Evolutionary conservation across 2,113 vertebrate species (phyloP), one percentile per base, ranked within the genome.

Genomic region (Solenodon paradoxus): DNA sequence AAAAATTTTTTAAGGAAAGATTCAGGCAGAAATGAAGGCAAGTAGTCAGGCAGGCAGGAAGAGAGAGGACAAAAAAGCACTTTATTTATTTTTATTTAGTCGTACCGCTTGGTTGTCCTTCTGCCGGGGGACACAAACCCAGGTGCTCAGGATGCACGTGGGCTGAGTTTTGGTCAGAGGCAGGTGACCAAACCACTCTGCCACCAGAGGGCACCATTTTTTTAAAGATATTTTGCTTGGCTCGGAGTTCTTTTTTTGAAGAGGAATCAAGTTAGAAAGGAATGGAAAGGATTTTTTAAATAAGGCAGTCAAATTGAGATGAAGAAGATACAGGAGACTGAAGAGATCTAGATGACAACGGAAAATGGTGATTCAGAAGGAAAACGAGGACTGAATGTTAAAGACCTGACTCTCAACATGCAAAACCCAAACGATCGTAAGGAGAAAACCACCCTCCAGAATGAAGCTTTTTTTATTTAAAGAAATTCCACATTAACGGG

Each of bases 371-470:
- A n/a, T 32, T 30, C 26, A 30, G 61, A 63, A 12, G 24, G 61
- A 26, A 63, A 9, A 63, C 61, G 28, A 63, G 61, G 32, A 10
- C 13, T 0, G 5, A 12, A 24, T 26, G 38, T n/a, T 12, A 42
- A 38, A 35, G 15, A 59, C 28, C 49, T 13, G 22, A 35, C 26
- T 51, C 16, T 45, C 69, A 40, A 28, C 69, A 19, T 1, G 17
- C 0, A 28, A 64, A 35, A 79, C n/a, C 38, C 38, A 7, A 30
- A 11, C 4, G 10, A 24, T 68, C 1, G 0, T 3, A 49, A 57
- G 40, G 24, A 82, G 47, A 78, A 85, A 93, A 28, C 5, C 68
- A 40, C 20, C 61, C 53, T 6, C 7, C 72, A 93, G 42, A 66
- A 82, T 20, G 16, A 28, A n/a, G 5, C 16, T 77, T 77, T 53